Conservation (phyloP, 2,113 vertebrate genomes). For the Beaufortia kweichowensis region DNA sequence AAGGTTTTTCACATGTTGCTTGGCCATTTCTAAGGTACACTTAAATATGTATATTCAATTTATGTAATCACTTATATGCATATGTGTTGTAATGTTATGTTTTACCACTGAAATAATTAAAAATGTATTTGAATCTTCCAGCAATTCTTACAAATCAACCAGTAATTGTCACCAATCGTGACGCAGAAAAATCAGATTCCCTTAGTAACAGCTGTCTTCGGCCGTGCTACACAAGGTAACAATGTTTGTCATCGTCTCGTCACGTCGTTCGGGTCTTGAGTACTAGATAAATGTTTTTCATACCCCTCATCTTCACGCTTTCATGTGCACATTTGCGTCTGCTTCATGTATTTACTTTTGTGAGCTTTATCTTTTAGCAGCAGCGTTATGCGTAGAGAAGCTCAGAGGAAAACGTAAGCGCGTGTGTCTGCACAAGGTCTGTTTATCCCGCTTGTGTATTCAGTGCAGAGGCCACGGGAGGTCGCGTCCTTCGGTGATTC, state of each 20-base stretch:
- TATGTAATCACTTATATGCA: not conserved
- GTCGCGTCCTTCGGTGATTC: slow-evolving; percentile 21
- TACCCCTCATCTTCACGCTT: not conserved
- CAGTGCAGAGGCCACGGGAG: not conserved
- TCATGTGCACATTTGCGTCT: not conserved
- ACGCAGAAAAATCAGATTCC: not conserved
- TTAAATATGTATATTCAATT: no score
- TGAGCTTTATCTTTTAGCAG: not conserved
- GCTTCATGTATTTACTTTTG: not conserved
- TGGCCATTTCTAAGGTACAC: no score
- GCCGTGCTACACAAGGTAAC: no score
- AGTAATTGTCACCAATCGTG: not conserved
- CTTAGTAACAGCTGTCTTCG: not conserved
- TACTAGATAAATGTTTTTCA: not conserved
- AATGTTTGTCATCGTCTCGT: not conserved
- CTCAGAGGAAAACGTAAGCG: not conserved
- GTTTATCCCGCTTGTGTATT: not conserved
- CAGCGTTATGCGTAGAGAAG: not conserved
- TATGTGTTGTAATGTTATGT: not conserved
- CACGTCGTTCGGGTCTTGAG: not conserved
- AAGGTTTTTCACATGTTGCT: no score
- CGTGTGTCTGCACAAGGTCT: not conserved
- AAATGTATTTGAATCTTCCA: not conserved
- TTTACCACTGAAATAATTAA: not conserved
- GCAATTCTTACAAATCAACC: not conserved